Evolutionary conservation across 2,888 invertebrate genomes (phyloP).

Genomic region (Sphaerophoria taeniata): DNA sequence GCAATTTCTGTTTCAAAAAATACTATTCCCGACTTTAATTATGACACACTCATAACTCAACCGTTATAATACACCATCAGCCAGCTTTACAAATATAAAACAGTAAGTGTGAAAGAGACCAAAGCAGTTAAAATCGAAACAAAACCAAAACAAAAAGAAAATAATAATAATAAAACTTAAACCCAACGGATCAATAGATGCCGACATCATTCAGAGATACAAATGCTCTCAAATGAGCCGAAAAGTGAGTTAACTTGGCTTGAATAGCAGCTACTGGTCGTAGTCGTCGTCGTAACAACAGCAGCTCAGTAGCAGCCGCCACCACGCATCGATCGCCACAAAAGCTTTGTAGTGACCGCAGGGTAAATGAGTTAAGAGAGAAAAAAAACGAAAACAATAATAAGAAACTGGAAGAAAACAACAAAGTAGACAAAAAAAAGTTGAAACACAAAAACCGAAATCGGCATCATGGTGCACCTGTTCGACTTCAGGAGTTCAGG

Average conservation of each 20-base stretch:
- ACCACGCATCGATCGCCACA: constrained; percentile 51
- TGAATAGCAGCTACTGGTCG: constrained; percentile 70
- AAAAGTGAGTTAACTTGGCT: constrained; percentile 74
- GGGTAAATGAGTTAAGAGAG: constrained; percentile 67
- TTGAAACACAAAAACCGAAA: constrained; percentile 66
- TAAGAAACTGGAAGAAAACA: constrained; percentile 46
- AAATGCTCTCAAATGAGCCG: constrained; percentile 76
- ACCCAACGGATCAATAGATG: constrained; percentile 74
- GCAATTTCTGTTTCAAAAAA: no score
- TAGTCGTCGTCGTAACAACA: constrained; percentile 52
- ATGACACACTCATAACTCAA: neutral
- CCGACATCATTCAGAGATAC: constrained; percentile 74
- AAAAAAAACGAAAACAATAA: constrained; percentile 54
- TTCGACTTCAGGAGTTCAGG: constrained; percentile 53
- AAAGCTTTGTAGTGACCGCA: constrained; percentile 74
- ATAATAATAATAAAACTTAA: neutral
- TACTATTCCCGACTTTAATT: no score
- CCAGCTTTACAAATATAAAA: no score
- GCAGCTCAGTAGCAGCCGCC: constrained; percentile 49
- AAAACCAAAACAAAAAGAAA: constrained; percentile 12
- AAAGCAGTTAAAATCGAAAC: constrained; percentile 40
- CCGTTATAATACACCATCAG: neutral
- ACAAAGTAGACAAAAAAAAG: neutral
- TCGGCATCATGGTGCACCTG: constrained; percentile 74
- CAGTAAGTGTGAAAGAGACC: constrained; percentile 48